Percentiles rank a stretch among this genome's conserved stretches.
phyloP scores from a whole-genome alignment of 2,113 vertebrate genomes.

The Mustelus asterias region DNA sequence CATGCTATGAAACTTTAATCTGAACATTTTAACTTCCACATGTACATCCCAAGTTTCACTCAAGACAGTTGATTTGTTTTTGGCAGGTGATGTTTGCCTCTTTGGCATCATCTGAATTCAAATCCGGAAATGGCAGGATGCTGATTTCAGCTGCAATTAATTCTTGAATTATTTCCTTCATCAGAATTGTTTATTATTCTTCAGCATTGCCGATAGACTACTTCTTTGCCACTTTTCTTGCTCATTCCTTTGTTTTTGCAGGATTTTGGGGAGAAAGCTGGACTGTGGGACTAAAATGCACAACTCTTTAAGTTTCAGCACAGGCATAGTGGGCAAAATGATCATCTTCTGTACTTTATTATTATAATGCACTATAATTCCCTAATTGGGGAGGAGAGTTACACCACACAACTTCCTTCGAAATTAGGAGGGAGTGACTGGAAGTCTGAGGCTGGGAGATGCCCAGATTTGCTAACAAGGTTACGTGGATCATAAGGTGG shows the following conservation, averaged over 20 bases:
- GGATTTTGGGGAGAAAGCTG: not conserved
- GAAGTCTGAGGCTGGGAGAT: too few relatives aligned
- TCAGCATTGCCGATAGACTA: not conserved
- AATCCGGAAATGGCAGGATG: not conserved
- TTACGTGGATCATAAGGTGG: too few relatives aligned
- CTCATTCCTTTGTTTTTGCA: not conserved
- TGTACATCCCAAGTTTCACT: not conserved
- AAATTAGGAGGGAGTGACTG: not conserved
- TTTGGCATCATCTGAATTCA: not conserved
- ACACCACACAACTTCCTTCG: not conserved
- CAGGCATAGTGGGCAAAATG: not conserved
- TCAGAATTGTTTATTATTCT: not conserved
- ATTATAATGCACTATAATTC: not conserved
- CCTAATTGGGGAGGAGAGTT: not conserved
- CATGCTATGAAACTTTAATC: too few relatives aligned
- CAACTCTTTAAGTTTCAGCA: not conserved
- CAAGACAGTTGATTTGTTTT: not conserved
- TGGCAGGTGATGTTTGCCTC: not conserved
- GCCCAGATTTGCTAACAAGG: not conserved
- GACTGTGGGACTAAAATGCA: not conserved
- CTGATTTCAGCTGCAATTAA: not conserved
- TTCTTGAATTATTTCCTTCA: not conserved
- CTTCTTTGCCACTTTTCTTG: not conserved
- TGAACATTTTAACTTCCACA: too few relatives aligned
- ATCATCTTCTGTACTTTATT: not conserved